Base-by-base conservation (phyloP, 2,888 invertebrate genomes). In the Limnephilus marmoratus region DNA sequence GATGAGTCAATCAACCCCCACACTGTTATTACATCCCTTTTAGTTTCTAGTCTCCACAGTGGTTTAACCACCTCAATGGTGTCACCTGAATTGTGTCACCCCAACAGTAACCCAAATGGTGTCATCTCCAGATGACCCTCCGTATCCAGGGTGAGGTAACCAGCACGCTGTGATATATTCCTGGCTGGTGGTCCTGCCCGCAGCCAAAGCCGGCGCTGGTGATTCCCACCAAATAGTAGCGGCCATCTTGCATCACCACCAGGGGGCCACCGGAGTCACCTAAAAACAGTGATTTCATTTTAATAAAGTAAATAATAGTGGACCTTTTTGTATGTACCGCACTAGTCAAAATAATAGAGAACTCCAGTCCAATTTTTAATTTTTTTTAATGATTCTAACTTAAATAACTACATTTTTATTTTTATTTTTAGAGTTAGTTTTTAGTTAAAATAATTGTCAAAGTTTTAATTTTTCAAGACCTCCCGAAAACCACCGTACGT, bases 131-230 rank as follows among this genome's bases (percentile, higher is more conserved):
- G 90, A 97, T 96, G 91, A 97, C 95, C 31, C 96, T 96, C 93
- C 96, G 96, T 92, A 98, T 98, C 98, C 98, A 98, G 93, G 96
- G 96, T 41, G 97, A 96, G 9, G 98, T 98, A 94, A 97, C 96
- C 94, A 97, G 97, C 3, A 98, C 97, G 94, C 98, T 98, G 95
- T 98, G 98, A 95, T 98, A 98, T 94, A 98, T 98, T 53, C 98
- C 98, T 0, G 98, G 98, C 95, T 98, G 98, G 94, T 98, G 97
- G 94, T 98, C 97, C 24, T 98, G 98, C 0, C 98, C 98, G 94
- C 98, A 98, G 87, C 98, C 98, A 94, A 98, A 98, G 11, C 98
- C 98, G 0, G 98, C 98, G 45, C 98, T 98, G 0, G 98, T 98
- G 93, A 98, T 98, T 24, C 98, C 98, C 9, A 97, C 98, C 18